phyloP scores from a whole-genome alignment of 2,888 invertebrate genomes.

The Lymantria monacha region DNA sequence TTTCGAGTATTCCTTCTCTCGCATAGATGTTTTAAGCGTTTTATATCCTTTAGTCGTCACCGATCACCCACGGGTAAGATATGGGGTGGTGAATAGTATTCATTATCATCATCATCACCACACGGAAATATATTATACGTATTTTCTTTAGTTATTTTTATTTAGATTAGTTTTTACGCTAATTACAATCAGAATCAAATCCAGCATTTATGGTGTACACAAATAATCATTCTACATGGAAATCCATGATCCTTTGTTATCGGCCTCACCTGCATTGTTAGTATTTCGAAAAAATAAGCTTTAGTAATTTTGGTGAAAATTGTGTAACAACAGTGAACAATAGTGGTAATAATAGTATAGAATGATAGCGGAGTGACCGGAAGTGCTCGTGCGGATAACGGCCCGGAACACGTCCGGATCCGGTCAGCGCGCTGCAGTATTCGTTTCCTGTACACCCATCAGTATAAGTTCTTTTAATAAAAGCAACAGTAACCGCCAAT shows the following conservation, averaged over 20 bases:
- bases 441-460: conserved; percentile 43
- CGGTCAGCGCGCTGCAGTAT: conserved; percentile 38
- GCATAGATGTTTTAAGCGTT: no score
- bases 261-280: not conserved
- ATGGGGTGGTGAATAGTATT: no score
- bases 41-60: no score
- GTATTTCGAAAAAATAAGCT: not conserved
- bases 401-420: conserved; percentile 65
- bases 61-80: no score
- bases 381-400: conserved; percentile 63
- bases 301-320: conserved; percentile 4
- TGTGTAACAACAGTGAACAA: conserved; percentile 15
- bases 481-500: not conserved
- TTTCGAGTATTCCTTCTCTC: no score
- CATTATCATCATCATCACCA: no score
- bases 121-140: no score
- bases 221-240: not conserved
- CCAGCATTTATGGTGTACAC: not conserved
- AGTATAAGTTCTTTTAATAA: not conserved
- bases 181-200: not conserved
- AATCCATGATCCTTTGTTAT: not conserved
- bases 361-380: conserved; percentile 45
- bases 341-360: conserved; percentile 24
- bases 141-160: no score
- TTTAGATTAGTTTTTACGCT: no score